A percentile compares a stretch with the other conserved stretches of the same genome.
Evolutionary conservation across 2,888 invertebrate species (phyloP).

Genomic region (Drosophila siamana): DNA sequence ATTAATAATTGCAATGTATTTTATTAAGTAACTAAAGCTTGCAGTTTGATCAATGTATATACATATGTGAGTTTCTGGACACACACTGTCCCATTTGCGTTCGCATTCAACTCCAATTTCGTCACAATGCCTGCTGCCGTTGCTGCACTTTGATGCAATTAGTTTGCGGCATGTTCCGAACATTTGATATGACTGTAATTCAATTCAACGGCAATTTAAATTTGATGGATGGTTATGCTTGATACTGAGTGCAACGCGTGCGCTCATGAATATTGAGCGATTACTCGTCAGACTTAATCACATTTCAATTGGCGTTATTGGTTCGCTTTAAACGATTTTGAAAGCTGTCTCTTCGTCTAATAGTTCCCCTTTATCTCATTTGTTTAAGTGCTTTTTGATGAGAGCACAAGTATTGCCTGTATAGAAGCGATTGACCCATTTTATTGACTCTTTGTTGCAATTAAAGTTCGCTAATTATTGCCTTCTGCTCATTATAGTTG

Average conservation of each 20-base stretch:
- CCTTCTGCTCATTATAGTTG: constrained; percentile 57
- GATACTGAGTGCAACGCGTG: constrained; percentile 18
- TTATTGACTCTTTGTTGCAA: constrained; percentile 53
- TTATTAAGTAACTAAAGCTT: background rate
- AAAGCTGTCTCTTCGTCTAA: constrained; percentile 34
- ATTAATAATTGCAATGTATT: background rate
- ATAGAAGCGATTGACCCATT: constrained; percentile 48
- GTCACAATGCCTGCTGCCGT: constrained; percentile 1
- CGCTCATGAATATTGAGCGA: constrained; percentile 59
- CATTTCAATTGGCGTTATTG: constrained; percentile 37
- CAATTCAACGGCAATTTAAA: constrained; percentile 54
- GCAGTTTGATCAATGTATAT: background rate
- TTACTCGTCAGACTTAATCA: constrained; percentile 50
- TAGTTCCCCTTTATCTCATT: constrained; percentile 1
- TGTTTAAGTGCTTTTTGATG: constrained; percentile 39
- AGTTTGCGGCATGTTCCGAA: constrained; percentile 42
- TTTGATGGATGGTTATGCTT: constrained; percentile 56
- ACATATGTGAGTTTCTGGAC: background rate
- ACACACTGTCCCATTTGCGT: constrained; percentile 48
- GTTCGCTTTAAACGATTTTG: constrained; percentile 17
- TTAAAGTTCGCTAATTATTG: constrained; percentile 64
- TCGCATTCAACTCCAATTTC: constrained; percentile 45
- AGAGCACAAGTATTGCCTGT: constrained; percentile 5
- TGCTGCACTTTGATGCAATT: constrained; percentile 54
- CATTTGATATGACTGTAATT: constrained; percentile 52